Evolutionary conservation across 2,888 invertebrate genomes (phyloP).

Genomic region (Caenorhabditis virilis): DNA sequence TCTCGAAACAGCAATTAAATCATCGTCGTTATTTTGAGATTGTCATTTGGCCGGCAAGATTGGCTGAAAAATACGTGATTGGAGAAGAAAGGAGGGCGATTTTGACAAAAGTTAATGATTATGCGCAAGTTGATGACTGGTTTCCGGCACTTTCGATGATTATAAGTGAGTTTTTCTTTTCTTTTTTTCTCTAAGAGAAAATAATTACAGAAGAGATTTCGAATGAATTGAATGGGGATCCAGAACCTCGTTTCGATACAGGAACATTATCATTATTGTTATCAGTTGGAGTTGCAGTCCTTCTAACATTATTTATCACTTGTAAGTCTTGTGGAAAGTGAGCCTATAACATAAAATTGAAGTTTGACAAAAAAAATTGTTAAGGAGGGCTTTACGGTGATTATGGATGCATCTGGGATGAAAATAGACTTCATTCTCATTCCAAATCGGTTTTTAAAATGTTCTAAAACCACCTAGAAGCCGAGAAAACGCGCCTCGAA

Average conservation of each 20-base stretch:
- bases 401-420: too few relatives aligned
- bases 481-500: too few relatives aligned
- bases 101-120: conserved; percentile 59
- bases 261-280: conserved; percentile 63
- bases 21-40: too few relatives aligned
- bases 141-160: conserved; percentile 60
- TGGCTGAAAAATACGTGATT: conserved; percentile 65
- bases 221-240: conserved; percentile 61
- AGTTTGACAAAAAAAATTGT: too few relatives aligned
- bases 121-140: conserved; percentile 64
- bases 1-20: too few relatives aligned
- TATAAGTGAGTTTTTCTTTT: conserved; percentile 41
- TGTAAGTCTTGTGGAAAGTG: conserved; percentile 55
- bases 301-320: conserved; percentile 62
- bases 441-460: too few relatives aligned
- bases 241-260: conserved; percentile 57
- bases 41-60: conserved; percentile 66
- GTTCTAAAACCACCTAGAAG: too few relatives aligned
- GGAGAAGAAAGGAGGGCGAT: conserved; percentile 60
- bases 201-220: conserved; percentile 57
- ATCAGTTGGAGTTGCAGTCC: conserved; percentile 63
- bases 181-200: neutral
- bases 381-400: too few relatives aligned
- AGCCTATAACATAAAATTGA: too few relatives aligned
- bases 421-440: too few relatives aligned